phyloP scores from a whole-genome alignment of 2,888 invertebrate species.

The Hypolimnas misippus region DNA sequence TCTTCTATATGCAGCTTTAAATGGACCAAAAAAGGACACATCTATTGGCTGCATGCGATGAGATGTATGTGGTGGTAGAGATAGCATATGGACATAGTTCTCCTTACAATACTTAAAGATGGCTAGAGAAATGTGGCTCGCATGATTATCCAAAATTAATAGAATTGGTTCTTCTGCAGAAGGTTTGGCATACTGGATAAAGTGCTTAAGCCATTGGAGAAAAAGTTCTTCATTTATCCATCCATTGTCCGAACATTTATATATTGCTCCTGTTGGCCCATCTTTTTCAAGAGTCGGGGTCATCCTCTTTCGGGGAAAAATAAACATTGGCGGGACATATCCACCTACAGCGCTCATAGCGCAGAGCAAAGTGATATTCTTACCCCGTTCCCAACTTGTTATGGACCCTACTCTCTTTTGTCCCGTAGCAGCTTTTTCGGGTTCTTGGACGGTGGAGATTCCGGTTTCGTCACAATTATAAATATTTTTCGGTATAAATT shows the following conservation, averaged over 20 bases:
- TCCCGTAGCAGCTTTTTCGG: too few relatives aligned
- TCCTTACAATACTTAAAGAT: too few relatives aligned
- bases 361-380: constrained; percentile 62
- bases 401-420: constrained; percentile 59
- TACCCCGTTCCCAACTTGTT: constrained; percentile 62
- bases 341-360: constrained; percentile 59
- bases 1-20: neutral
- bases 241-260: constrained; percentile 49
- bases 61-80: neutral
- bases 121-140: too few relatives aligned
- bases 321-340: constrained; percentile 71
- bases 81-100: too few relatives aligned
- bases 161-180: too few relatives aligned
- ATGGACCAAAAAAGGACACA: neutral
- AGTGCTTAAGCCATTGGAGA: neutral
- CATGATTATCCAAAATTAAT: too few relatives aligned
- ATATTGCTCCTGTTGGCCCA: constrained; percentile 60
- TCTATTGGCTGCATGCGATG: neutral
- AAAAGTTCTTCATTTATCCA: too few relatives aligned
- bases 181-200: too few relatives aligned
- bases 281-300: constrained; percentile 59
- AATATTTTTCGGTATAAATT: too few relatives aligned
- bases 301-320: constrained; percentile 65
- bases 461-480: too few relatives aligned
- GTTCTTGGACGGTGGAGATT: too few relatives aligned